Percentiles rank a stretch among this genome's conserved stretches.
phyloP scores from a whole-genome alignment of 2,113 vertebrate species.

The Parus major region DNA sequence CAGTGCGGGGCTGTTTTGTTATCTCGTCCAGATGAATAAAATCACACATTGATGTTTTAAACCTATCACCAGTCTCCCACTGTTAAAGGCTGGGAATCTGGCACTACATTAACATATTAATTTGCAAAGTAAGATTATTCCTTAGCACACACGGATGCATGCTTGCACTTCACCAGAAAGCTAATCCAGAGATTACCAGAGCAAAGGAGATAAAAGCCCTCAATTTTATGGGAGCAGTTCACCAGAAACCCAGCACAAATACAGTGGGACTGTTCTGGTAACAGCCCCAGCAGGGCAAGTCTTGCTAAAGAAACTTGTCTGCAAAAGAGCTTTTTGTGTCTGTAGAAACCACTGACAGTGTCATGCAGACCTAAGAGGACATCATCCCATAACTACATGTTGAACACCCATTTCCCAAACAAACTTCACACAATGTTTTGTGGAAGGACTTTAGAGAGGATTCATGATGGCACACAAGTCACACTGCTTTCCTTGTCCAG shows the following conservation, averaged over 20 bases:
- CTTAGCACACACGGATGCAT: not conserved
- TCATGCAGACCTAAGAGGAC: not conserved
- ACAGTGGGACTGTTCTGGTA: not conserved
- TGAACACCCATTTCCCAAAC: not conserved
- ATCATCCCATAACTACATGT: not conserved
- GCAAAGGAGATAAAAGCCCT: not conserved
- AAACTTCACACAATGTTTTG: not conserved
- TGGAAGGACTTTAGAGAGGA: not conserved
- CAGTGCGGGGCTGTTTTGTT: not conserved
- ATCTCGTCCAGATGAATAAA: conserved; percentile 48
- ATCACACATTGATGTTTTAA: conserved; percentile 69
- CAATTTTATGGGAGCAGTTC: not conserved
- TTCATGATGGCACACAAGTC: not conserved
- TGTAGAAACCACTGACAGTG: not conserved
- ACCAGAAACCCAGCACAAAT: not conserved
- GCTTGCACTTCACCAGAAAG: not conserved
- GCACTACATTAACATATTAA: conserved; percentile 30
- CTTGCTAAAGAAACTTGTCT: not conserved
- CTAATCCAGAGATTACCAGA: not conserved
- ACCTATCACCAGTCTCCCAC: not conserved
- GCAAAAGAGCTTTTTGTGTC: not conserved
- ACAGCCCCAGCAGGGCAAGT: not conserved
- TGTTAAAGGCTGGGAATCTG: conserved; percentile 11
- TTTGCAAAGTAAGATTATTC: conserved; percentile 19
- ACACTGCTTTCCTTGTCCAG: not conserved